Evolutionary conservation across 2,797 vertebrate species (phyloP).

Genomic region (Thripadectes ignobilis): DNA sequence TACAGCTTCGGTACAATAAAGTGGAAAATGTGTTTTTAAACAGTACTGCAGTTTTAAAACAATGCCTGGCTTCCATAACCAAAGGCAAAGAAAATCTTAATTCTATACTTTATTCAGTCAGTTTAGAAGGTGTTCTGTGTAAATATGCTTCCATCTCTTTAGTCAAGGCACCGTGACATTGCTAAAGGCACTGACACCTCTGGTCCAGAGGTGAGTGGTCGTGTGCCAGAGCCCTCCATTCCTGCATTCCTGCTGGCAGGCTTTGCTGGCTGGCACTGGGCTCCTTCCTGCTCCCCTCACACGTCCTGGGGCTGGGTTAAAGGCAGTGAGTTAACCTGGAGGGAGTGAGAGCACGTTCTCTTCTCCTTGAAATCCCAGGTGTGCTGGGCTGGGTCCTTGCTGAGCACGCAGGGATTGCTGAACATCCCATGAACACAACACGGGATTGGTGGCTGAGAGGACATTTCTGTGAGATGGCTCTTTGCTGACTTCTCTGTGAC

Average conservation of each 20-base stretch:
- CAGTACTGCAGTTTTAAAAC: neutral
- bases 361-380: neutral
- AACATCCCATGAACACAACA: neutral
- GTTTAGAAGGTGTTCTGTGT: neutral
- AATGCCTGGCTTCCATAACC: neutral
- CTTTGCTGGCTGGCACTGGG: accelerated
- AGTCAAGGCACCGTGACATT: neutral
- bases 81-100: neutral
- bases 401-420: neutral
- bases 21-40: neutral
- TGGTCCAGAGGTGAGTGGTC: neutral
- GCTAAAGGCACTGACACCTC: neutral
- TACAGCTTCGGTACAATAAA: neutral
- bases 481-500: neutral
- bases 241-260: accelerated
- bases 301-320: accelerated
- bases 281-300: neutral
- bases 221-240: neutral
- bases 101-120: neutral
- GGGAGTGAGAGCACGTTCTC: neutral
- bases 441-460: neutral
- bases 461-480: neutral
- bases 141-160: neutral
- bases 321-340: neutral
- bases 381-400: neutral